Conservation (phyloP, 2,888 invertebrate genomes). For the Ormyrus pomaceus region DNA sequence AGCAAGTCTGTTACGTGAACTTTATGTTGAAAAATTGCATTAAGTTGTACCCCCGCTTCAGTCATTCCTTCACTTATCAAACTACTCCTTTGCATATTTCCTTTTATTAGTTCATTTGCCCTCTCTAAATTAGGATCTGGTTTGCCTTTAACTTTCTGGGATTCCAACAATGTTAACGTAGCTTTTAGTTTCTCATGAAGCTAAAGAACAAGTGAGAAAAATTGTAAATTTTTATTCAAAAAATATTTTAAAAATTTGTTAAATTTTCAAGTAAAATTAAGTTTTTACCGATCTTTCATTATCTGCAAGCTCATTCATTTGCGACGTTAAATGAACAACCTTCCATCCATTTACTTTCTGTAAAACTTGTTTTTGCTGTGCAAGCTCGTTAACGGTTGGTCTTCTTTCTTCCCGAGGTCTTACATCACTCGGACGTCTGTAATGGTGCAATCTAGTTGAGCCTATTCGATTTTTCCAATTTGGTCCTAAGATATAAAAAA, state of each 20-base stretch:
- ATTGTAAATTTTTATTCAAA: constrained; percentile 2
- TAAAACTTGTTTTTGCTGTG: constrained; percentile 90
- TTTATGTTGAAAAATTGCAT: constrained; percentile 94
- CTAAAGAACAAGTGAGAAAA: constrained; percentile 43
- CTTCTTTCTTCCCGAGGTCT: constrained; percentile 91
- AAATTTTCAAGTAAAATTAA: neutral
- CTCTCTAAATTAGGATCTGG: constrained; percentile 71
- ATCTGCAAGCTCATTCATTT: constrained; percentile 91
- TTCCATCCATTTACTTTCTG: constrained; percentile 97
- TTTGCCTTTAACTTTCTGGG: constrained; percentile 66
- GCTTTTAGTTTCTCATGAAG: constrained; percentile 73
- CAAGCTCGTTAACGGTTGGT: constrained; percentile 91
- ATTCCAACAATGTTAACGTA: constrained; percentile 69
- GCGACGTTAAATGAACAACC: constrained; percentile 92
- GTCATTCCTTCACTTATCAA: constrained; percentile 93
- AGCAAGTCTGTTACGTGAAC: constrained; percentile 92
- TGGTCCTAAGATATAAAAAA: constrained; percentile 60
- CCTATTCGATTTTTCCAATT: constrained; percentile 71
- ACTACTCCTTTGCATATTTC: constrained; percentile 95
- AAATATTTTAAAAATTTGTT: constrained; percentile 1
- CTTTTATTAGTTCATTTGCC: constrained; percentile 80
- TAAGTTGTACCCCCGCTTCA: constrained; percentile 91
- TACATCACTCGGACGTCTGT: constrained; percentile 82
- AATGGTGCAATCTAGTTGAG: constrained; percentile 69
- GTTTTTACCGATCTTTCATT: constrained; percentile 70